phyloP scores from a whole-genome alignment of 2,113 vertebrate species.

The Notechis scutatus region DNA sequence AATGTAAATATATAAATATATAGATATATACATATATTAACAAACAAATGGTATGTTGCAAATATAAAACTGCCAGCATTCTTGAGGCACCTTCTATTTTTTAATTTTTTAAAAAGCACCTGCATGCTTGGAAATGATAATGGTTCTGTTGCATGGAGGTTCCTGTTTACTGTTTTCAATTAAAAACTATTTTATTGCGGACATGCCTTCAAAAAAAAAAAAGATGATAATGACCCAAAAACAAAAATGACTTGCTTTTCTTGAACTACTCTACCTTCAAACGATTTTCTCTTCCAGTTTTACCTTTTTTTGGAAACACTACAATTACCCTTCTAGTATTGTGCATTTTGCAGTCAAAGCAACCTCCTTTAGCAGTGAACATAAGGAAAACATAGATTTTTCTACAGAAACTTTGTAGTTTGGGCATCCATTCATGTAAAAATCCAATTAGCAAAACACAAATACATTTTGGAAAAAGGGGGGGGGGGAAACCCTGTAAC shows the following conservation, averaged over 20 bases:
- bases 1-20: constrained; percentile 73
- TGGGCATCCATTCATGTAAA: constrained; percentile 33
- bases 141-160: constrained; percentile 82
- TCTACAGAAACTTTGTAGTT: neutral
- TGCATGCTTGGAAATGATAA: constrained; percentile 78
- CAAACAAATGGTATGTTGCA: constrained; percentile 72
- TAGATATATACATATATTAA: constrained; percentile 35
- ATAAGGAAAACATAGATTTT: constrained; percentile 20
- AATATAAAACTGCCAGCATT: constrained; percentile 83
- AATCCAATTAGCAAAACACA: neutral
- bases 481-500: constrained; percentile 28
- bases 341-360: constrained; percentile 33
- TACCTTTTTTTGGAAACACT: neutral
- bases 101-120: constrained; percentile 76
- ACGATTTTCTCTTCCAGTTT: constrained; percentile 39
- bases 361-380: constrained; percentile 44
- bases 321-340: neutral
- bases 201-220: constrained; percentile 77
- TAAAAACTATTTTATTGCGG: constrained; percentile 74
- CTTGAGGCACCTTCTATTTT: constrained; percentile 82
- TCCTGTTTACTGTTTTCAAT: constrained; percentile 74
- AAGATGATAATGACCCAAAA: constrained; percentile 54
- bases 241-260: constrained; percentile 41
- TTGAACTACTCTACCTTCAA: constrained; percentile 44
- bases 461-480: constrained; percentile 7